A percentile compares a stretch with the other conserved stretches of the same genome.
Evolutionary conservation across 1,140 invertebrate genomes (phyloP).

Genomic region (Lycorma delicatula): DNA sequence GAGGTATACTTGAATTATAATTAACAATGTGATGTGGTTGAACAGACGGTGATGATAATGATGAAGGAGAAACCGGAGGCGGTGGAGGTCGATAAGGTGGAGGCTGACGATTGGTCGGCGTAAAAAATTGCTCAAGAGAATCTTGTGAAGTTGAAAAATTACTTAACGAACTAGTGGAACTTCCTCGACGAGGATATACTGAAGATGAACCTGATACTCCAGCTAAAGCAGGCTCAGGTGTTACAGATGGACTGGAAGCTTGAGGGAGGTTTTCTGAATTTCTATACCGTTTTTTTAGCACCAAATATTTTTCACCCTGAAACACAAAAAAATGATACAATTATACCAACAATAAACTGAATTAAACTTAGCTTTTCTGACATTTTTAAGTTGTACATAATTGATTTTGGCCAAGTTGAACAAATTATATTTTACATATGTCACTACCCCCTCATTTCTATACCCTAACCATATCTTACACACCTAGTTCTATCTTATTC

Average conservation of each 20-base stretch:
- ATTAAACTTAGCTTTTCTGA: too few species aligned
- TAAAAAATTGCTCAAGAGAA: conserved; percentile 15
- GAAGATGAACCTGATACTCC: too few species aligned
- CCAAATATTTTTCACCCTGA: conserved; percentile 70
- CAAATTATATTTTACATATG: too few species aligned
- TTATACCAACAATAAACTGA: too few species aligned
- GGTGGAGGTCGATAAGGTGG: conserved; percentile 49
- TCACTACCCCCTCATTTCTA: too few species aligned
- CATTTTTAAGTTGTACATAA: too few species aligned
- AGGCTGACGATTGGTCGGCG: conserved; percentile 41
- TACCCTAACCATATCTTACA: too few species aligned
- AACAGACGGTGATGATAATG: neutral
- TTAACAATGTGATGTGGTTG: too few species aligned
- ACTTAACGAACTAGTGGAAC: neutral
- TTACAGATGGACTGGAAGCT: conserved; percentile 30
- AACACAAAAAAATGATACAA: conserved; percentile 28
- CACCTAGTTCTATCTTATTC: too few species aligned
- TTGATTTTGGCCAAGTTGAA: too few species aligned
- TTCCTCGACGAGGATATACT: too few species aligned
- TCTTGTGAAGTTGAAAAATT: conserved; percentile 23
- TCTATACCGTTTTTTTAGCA: conserved; percentile 67
- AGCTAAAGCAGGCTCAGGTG: too few species aligned
- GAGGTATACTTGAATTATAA: neutral
- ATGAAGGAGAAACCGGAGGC: conserved; percentile 31
- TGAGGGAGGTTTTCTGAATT: conserved; percentile 27